These are phyloP conservation scores for Pseudachorutes palmiensis DNA, from an alignment of 1,140 invertebrate species.

Conservation along the genomic window DNA sequence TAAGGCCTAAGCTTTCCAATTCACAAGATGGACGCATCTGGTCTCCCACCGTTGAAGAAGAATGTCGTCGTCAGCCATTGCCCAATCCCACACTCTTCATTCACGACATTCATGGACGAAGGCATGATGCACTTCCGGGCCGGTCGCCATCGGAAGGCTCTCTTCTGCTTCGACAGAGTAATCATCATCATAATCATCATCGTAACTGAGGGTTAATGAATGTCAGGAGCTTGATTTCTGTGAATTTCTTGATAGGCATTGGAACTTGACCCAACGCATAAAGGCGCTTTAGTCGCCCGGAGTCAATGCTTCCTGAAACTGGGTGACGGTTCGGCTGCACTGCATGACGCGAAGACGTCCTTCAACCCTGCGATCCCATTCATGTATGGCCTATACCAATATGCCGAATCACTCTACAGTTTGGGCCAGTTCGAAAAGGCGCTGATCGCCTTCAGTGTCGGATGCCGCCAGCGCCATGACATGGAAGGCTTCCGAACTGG, in stretches of 20 bases:
- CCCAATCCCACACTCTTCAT: conserved; percentile 28
- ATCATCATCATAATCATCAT: not conserved
- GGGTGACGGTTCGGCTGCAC: conserved; percentile 15
- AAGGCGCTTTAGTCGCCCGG: conserved; percentile 22
- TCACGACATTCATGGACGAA: conserved; percentile 37
- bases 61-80: conserved; percentile 9
- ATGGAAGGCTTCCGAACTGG: conserved; percentile 46
- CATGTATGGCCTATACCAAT: conserved; percentile 41
- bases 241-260: conserved; percentile 22
- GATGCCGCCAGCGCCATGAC: conserved; percentile 44
- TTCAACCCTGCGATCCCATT: conserved; percentile 15
- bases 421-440: conserved; percentile 48
- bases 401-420: conserved; percentile 47
- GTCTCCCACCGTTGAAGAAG: too few relatives aligned
- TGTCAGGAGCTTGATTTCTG: not conserved
- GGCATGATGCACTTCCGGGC: conserved; percentile 33
- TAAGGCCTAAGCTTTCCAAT: too few relatives aligned
- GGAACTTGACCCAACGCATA: conserved; percentile 21
- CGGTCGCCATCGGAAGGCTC: conserved; percentile 30
- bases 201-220: too few relatives aligned
- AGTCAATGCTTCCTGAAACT: conserved; percentile 31
- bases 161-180: conserved; percentile 34
- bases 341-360: conserved; percentile 25
- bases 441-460: conserved; percentile 46
- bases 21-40: too few relatives aligned